Conservation (phyloP, 2,113 vertebrate genomes). For the Brachyhypopomus gauderio region DNA sequence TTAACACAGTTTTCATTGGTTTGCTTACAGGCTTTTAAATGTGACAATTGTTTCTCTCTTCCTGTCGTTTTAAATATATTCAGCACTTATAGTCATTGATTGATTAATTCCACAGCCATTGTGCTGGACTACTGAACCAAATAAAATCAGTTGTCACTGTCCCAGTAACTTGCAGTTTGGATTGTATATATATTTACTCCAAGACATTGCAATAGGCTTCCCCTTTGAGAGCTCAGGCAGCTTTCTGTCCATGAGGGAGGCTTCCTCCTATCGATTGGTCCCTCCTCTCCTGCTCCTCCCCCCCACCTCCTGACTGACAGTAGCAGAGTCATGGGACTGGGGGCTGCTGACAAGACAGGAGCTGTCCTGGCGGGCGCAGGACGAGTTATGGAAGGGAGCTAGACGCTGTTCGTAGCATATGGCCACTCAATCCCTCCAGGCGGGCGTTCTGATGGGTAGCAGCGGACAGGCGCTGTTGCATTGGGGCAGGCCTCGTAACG, state of each 20-base stretch:
- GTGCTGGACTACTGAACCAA: background rate
- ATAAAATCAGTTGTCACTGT: background rate
- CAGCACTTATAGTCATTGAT: background rate
- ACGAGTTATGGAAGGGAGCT: constrained; percentile 1
- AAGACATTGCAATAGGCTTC: background rate
- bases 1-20: background rate
- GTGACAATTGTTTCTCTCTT: background rate
- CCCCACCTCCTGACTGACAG: background rate
- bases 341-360: constrained; percentile 30
- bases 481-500: background rate
- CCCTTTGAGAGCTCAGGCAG: background rate
- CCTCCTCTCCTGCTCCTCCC: background rate
- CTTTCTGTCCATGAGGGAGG: background rate
- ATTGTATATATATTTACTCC: background rate
- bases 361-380: background rate
- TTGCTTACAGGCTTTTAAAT: background rate
- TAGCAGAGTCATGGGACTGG: background rate
- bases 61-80: background rate
- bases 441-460: background rate
- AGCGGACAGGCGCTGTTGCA: too few relatives aligned
- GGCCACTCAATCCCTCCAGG: background rate
- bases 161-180: background rate
- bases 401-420: background rate
- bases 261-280: constrained; percentile 13
- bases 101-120: background rate